Evolutionary conservation across 2,113 vertebrate species (phyloP).

Genomic region (Lagenorhynchus albirostris): DNA sequence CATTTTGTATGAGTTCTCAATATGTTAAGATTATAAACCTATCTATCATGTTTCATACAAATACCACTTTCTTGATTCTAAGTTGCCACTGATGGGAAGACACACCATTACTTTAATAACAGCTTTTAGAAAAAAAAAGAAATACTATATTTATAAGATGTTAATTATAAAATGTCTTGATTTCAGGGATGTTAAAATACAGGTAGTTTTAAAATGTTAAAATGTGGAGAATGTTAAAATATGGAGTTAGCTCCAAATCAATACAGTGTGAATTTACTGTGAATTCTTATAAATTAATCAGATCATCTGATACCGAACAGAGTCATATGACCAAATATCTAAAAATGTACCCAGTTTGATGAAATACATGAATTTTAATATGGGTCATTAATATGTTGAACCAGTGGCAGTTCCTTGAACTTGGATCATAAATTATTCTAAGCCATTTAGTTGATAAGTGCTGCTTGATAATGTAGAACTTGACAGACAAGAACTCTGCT

Average conservation of each 20-base stretch:
- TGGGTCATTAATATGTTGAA: not conserved
- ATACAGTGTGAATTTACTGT: not conserved
- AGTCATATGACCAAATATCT: not conserved
- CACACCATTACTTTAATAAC: slow-evolving; percentile 36
- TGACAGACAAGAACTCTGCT: not conserved
- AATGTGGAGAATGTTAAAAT: not conserved
- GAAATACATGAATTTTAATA: slow-evolving; percentile 13
- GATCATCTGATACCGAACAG: not conserved
- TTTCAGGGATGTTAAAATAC: slow-evolving; percentile 24
- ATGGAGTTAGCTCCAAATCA: not conserved
- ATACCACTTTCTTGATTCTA: slow-evolving; percentile 16
- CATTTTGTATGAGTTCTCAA: not conserved
- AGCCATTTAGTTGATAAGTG: not conserved
- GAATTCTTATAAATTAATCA: not conserved
- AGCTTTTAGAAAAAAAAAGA: slow-evolving; percentile 35
- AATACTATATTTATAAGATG: slow-evolving; percentile 15
- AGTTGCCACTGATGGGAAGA: slow-evolving; percentile 11
- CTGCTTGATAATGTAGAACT: not conserved
- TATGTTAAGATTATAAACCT: slow-evolving; percentile 38
- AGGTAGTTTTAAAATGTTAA: slow-evolving; percentile 25
- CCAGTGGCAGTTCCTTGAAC: not conserved
- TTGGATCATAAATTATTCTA: not conserved
- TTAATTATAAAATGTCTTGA: slow-evolving; percentile 31
- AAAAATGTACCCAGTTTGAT: not conserved
- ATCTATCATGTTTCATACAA: slow-evolving; percentile 34